Conservation (phyloP, 2,888 invertebrate species). For the Caenorhabditis imperialis region DNA sequence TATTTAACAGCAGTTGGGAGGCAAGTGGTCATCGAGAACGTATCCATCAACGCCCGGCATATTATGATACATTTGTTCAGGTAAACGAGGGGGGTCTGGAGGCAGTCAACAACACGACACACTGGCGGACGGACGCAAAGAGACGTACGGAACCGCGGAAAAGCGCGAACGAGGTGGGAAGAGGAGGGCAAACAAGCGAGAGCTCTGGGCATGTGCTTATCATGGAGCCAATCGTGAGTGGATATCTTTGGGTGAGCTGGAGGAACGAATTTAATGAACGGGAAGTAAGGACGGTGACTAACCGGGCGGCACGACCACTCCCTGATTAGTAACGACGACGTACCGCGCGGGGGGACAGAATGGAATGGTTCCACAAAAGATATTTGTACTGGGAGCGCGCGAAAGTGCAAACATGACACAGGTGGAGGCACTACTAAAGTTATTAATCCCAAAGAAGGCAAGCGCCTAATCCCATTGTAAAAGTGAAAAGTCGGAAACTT, state of each 20-base stretch:
- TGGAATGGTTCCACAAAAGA: constrained; percentile 26
- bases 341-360: constrained; percentile 6
- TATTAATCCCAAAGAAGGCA: constrained; percentile 45
- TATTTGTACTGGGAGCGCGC: constrained; percentile 34
- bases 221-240: constrained; percentile 23
- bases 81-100: constrained; percentile 26
- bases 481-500: constrained; percentile 44
- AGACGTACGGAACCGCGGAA: constrained; percentile 19
- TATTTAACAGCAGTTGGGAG: too few relatives aligned
- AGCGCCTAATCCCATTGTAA: constrained; percentile 39
- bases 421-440: constrained; percentile 19
- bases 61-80: constrained; percentile 47
- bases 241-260: constrained; percentile 6
- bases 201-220: constrained; percentile 18
- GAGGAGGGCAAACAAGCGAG: constrained; percentile 43
- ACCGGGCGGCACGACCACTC: constrained; percentile 26
- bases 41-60: constrained; percentile 32
- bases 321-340: constrained; percentile 21
- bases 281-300: constrained; percentile 7
- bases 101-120: constrained; percentile 31
- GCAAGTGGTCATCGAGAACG: constrained; percentile 9
- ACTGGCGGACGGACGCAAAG: neutral
- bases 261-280: neutral
- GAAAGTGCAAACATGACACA: constrained; percentile 33
- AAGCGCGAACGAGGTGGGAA: constrained; percentile 36